Evolutionary conservation across 2,113 vertebrate genomes (phyloP).

Genomic region (Oceanodroma tethys): DNA sequence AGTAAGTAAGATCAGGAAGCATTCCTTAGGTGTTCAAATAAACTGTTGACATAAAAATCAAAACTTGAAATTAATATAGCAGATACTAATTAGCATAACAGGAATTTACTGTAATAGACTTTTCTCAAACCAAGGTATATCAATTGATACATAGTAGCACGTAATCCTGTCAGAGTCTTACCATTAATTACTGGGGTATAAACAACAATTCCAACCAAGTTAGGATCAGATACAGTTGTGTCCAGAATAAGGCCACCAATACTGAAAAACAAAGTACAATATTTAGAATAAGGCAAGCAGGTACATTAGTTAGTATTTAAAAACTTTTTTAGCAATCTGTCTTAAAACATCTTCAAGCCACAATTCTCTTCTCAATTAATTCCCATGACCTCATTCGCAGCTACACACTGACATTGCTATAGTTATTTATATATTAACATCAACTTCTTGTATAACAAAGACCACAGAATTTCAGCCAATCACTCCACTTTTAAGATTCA

Average conservation of each 20-base stretch:
- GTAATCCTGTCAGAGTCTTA: conserved; percentile 69
- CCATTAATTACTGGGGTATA: conserved; percentile 97
- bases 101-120: background rate
- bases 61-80: background rate
- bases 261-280: conserved; percentile 74
- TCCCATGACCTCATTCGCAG: background rate
- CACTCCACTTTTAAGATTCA: background rate
- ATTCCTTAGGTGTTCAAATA: background rate
- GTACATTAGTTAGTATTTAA: background rate
- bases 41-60: background rate
- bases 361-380: background rate
- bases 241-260: conserved; percentile 98
- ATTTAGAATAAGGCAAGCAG: background rate
- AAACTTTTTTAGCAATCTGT: background rate
- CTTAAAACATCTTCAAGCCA: background rate
- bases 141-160: background rate
- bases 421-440: background rate
- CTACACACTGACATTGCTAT: background rate
- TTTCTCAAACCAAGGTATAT: background rate
- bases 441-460: background rate
- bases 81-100: background rate
- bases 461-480: background rate
- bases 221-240: conserved; percentile 95
- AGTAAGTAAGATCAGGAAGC: background rate
- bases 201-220: conserved; percentile 94